These are phyloP conservation scores for Phalangium opilio DNA, from an alignment of 2,888 invertebrate species.

Conservation along the genomic window DNA sequence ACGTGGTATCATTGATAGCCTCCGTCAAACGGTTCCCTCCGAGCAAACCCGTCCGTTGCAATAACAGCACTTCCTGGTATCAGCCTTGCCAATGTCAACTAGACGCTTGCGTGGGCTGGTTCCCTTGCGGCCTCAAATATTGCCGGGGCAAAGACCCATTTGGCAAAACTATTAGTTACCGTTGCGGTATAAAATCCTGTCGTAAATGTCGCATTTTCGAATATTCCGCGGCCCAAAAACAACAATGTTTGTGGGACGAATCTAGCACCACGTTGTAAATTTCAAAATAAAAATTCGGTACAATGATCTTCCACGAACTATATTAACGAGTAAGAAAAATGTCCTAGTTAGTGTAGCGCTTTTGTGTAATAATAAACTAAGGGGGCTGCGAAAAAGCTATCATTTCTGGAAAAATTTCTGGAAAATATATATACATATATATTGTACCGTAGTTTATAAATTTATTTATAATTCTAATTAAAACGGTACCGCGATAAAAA, in stretches of 20 bases:
- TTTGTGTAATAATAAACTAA: too few species aligned
- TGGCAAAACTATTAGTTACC: slow-evolving; percentile 52
- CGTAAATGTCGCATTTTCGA: slow-evolving; percentile 74
- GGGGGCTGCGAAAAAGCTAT: too few species aligned
- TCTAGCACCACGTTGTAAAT: background rate
- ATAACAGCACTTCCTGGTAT: slow-evolving; percentile 21
- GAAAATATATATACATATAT: too few species aligned
- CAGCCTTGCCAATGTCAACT: slow-evolving; percentile 65
- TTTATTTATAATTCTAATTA: too few species aligned
- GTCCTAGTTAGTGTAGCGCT: too few species aligned
- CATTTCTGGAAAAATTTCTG: too few species aligned
- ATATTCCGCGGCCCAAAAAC: slow-evolving; percentile 67
- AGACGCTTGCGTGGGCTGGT: slow-evolving; percentile 85
- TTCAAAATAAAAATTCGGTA: too few species aligned
- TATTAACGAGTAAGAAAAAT: too few species aligned
- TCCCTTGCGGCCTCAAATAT: slow-evolving; percentile 87
- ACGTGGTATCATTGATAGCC: slow-evolving; percentile 44
- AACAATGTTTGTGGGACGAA: slow-evolving; percentile 48
- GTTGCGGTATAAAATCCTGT: slow-evolving; percentile 92
- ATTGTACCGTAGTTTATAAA: too few species aligned
- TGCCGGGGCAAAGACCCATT: slow-evolving; percentile 62
- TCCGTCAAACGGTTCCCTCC: slow-evolving; percentile 56
- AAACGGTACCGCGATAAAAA: too few species aligned
- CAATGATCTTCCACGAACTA: too few species aligned
- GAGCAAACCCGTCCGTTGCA: slow-evolving; percentile 30